Evolutionary conservation across 2,113 vertebrate species (phyloP).

Genomic region (Uria lomvia): DNA sequence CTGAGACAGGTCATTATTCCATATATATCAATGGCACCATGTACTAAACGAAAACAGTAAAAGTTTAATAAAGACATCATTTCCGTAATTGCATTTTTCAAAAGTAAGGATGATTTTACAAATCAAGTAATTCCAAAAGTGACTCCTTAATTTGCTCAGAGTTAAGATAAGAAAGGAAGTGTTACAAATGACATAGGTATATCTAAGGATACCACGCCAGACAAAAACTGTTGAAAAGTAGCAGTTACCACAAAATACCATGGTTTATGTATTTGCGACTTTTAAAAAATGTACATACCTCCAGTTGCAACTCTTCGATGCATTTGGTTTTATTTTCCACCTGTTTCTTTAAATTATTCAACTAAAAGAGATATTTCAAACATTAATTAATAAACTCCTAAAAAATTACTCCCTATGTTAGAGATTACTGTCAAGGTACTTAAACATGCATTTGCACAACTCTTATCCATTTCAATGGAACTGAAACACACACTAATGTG

Average conservation of each 20-base stretch:
- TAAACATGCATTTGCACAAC: background rate
- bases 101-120: background rate
- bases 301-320: constrained; percentile 80
- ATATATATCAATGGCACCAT: background rate
- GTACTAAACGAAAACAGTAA: background rate
- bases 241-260: background rate
- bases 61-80: background rate
- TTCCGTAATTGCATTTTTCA: background rate
- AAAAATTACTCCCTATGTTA: background rate
- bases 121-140: background rate
- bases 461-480: background rate
- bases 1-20: background rate
- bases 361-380: constrained; percentile 67
- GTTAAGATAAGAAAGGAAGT: background rate
- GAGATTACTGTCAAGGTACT: background rate
- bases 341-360: constrained; percentile 79
- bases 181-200: background rate
- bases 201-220: background rate
- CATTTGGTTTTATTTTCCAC: constrained; percentile 79
- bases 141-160: background rate
- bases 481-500: background rate
- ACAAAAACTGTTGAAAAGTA: background rate
- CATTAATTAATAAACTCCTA: background rate
- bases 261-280: background rate
- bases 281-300: constrained; percentile 73